A percentile compares a stretch with the other conserved stretches of the same genome.
phyloP scores from a whole-genome alignment of 2,888 invertebrate species.

The Orthosia cruda region DNA sequence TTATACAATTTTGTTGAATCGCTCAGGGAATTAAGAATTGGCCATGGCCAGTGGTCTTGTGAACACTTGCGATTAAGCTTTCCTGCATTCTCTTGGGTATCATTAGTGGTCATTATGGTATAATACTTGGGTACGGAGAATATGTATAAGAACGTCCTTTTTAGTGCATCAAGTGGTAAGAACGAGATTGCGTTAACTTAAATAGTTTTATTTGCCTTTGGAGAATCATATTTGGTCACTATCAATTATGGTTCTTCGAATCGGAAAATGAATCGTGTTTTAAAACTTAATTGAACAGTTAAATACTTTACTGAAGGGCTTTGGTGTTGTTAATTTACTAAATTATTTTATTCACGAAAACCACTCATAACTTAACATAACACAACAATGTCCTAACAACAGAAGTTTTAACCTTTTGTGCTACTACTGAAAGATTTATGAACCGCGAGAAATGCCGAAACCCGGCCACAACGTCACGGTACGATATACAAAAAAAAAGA shows the following conservation, averaged over 20 bases:
- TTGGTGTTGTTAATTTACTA: too few relatives aligned
- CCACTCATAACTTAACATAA: background rate
- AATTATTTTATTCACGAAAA: too few relatives aligned
- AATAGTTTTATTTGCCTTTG: too few relatives aligned
- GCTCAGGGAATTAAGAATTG: slow-evolving; percentile 37
- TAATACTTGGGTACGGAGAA: background rate
- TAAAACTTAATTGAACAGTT: too few relatives aligned
- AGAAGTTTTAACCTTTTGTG: background rate
- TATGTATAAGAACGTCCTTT: background rate
- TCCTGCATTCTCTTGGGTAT: slow-evolving; percentile 18
- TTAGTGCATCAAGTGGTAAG: background rate
- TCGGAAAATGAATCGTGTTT: too few relatives aligned
- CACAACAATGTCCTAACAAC: too few relatives aligned
- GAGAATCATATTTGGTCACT: too few relatives aligned
- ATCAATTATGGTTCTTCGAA: background rate
- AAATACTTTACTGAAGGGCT: too few relatives aligned
- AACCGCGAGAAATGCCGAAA: slow-evolving; percentile 2
- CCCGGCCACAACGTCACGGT: slow-evolving; percentile 16
- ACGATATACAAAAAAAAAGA: slow-evolving; percentile 17
- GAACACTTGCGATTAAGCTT: slow-evolving; percentile 30
- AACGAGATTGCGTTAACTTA: background rate
- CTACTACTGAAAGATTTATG: background rate
- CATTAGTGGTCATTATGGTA: slow-evolving; percentile 47
- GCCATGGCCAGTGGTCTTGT: slow-evolving; percentile 16
- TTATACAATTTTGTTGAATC: slow-evolving; percentile 53